A percentile compares a stretch with the other conserved stretches of the same genome.
These are phyloP conservation scores for Malurus elegans DNA, from an alignment of 2,113 vertebrate species.

Conservation along the genomic window DNA sequence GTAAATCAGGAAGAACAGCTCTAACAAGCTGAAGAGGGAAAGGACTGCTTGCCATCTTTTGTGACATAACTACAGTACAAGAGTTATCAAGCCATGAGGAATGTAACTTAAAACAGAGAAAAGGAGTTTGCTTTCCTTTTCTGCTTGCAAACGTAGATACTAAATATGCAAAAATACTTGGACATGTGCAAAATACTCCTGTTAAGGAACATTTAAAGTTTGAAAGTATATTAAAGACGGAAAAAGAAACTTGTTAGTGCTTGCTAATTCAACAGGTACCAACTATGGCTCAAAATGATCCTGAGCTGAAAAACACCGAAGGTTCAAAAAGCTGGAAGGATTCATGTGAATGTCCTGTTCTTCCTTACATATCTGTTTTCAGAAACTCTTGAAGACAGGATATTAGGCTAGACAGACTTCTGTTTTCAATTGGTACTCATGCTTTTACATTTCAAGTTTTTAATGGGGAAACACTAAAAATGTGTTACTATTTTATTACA, in stretches of 20 bases:
- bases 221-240: neutral
- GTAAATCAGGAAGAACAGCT: neutral
- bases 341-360: neutral
- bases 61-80: neutral
- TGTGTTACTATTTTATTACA: neutral
- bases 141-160: neutral
- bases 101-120: neutral
- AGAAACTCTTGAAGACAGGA: neutral
- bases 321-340: neutral
- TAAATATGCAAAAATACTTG: neutral
- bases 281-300: neutral
- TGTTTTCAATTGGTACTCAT: neutral
- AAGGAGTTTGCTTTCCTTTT: neutral
- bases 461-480: neutral
- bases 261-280: neutral
- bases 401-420: neutral
- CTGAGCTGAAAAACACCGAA: neutral
- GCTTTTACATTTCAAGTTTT: neutral
- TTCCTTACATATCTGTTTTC: neutral
- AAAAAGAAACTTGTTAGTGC: neutral
- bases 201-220: neutral
- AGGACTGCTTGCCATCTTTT: neutral
- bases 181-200: neutral
- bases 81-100: neutral
- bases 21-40: neutral